phyloP scores from a whole-genome alignment of 2,113 vertebrate genomes.

The Colaptes auratus region DNA sequence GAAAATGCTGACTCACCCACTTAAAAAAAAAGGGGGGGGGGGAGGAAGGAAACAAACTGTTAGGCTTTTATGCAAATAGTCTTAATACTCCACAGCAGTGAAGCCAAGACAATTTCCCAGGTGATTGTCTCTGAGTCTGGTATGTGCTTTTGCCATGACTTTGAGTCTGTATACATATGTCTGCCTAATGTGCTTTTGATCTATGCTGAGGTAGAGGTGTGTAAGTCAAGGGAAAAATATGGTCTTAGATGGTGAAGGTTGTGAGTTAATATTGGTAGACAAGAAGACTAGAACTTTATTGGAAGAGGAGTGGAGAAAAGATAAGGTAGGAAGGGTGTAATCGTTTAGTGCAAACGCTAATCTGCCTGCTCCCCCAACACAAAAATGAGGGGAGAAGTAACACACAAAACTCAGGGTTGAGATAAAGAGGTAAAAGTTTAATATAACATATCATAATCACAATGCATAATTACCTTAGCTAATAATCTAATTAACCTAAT shows the following conservation, averaged over 20 bases:
- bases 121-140: not conserved
- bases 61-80: not conserved
- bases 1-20: not conserved
- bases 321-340: not conserved
- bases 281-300: not conserved
- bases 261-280: not conserved
- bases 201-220: not conserved
- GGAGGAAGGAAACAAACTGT: not conserved
- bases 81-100: not conserved
- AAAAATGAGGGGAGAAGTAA: too few relatives aligned
- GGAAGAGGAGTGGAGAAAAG: not conserved
- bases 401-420: too few relatives aligned
- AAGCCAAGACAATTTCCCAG: not conserved
- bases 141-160: not conserved
- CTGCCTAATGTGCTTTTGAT: not conserved
- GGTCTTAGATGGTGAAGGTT: not conserved
- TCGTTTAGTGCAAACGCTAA: too few relatives aligned
- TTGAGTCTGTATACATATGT: not conserved
- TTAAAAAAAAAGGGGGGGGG: not conserved
- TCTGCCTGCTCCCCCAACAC: too few relatives aligned
- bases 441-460: too few relatives aligned
- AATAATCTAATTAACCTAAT: too few relatives aligned
- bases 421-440: too few relatives aligned
- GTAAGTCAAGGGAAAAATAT: not conserved
- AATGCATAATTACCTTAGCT: too few relatives aligned